These are phyloP conservation scores for Nerophis ophidion DNA, from an alignment of 2,113 vertebrate species.

Conservation along the genomic window DNA sequence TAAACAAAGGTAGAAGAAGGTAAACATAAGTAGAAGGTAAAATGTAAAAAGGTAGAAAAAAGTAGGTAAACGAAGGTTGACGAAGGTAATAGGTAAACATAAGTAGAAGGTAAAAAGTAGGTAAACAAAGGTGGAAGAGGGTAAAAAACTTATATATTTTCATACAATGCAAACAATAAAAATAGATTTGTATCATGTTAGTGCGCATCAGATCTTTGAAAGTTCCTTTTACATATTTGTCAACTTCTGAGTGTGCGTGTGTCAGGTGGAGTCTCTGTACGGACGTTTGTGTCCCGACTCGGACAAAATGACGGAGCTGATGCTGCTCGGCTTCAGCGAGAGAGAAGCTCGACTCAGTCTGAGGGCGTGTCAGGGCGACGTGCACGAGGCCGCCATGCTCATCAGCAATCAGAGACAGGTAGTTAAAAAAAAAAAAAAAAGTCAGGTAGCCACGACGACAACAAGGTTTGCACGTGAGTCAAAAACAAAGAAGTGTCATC, in stretches of 20 bases:
- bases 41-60: too few species aligned
- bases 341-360: conserved; percentile 89
- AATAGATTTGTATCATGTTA: neutral
- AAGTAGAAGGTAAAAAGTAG: too few species aligned
- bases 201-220: neutral
- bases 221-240: too few species aligned
- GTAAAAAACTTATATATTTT: too few species aligned
- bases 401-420: conserved; percentile 85
- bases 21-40: too few species aligned
- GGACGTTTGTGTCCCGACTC: conserved; percentile 78
- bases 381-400: conserved; percentile 78
- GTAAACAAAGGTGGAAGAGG: too few species aligned
- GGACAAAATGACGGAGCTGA: conserved; percentile 77
- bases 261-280: conserved; percentile 79
- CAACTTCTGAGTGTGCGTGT: neutral
- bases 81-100: too few species aligned
- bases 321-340: conserved; percentile 81
- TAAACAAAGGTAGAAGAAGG: too few species aligned
- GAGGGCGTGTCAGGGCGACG: conserved; percentile 81
- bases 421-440: too few species aligned
- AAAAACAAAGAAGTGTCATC: neutral
- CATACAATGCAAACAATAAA: too few species aligned
- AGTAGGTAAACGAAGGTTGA: too few species aligned
- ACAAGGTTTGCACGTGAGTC: neutral
- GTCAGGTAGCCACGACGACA: neutral